Evolutionary conservation across 2,888 invertebrate species (phyloP), one percentile per base, ranked within the genome.

Genomic region (Dryococelus australis): DNA sequence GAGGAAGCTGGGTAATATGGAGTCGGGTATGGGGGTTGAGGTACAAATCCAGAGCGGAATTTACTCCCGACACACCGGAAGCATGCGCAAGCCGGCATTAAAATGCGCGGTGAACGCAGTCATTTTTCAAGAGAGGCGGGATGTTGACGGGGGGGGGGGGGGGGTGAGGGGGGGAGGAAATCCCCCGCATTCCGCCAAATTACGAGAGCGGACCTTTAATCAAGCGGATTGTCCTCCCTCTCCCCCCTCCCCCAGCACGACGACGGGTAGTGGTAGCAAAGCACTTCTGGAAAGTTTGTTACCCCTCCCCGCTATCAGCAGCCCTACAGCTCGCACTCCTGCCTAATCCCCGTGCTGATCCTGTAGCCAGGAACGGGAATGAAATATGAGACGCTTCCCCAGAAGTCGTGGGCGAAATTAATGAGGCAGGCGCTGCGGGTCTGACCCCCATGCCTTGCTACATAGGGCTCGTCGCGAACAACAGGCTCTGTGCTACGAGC

Each of bases 121-220:
- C 16, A 65, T 65, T 65, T 65, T 65, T 65, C 65, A 65, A 9
- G 5, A 9, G 13, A 6, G 20, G 4, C 10, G 65, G 20, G 5
- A 5, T 16, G 65, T 5, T 5, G 20, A 65, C 16, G 65, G 13
- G 65, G 65, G 24, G 5, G 16, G 65, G 20, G 20, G 24, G 65
- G n/a, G n/a, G n/a, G n/a, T n/a, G n/a, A n/a, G 16, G 65, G 65
- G 65, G 65, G 24, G 65, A 65, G 65, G 65, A 16, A 65, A 65
- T 65, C 65, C 65, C 65, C 65, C 65, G 20, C 65, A 65, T 65
- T 65, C 13, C 65, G 16, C 65, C 65, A 65, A 65, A 65, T 65
- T 65, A 65, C 65, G 65, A 65, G 65, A 20, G 20, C 65, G 65
- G 65, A 65, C 65, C 65, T 65, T 65, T 65, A 65, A 65, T 65